Percentiles rank a stretch among this genome's conserved stretches.
Evolutionary conservation across 2,888 invertebrate genomes (phyloP).

Genomic region (Pycnomerus fuliginosus): DNA sequence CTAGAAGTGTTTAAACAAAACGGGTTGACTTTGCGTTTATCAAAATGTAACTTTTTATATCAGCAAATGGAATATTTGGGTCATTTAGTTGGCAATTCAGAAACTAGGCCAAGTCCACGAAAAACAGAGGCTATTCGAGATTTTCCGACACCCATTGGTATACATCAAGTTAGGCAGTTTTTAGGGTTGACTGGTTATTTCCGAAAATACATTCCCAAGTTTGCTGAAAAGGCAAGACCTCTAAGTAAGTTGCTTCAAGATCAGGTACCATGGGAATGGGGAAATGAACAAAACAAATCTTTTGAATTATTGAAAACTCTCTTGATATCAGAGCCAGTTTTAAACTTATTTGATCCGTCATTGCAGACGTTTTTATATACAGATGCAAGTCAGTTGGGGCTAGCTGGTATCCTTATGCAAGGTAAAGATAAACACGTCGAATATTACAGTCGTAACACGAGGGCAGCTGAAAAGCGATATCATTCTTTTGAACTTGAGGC

Average conservation of each 20-base stretch:
- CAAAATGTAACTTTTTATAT: not conserved
- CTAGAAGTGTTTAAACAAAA: not conserved
- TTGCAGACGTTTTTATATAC: slow-evolving; percentile 7
- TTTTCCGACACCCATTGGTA: not conserved
- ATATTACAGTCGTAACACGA: not conserved
- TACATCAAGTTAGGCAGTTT: slow-evolving; percentile 8
- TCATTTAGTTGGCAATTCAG: not conserved
- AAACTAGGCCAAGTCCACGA: not conserved
- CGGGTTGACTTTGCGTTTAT: not conserved
- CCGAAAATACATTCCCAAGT: slow-evolving; percentile 5
- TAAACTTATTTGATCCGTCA: slow-evolving; percentile 1
- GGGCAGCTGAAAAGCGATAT: slow-evolving; percentile 1
- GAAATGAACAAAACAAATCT: not conserved
- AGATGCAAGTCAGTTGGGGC: slow-evolving; percentile 26
- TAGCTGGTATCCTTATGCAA: slow-evolving; percentile 30
- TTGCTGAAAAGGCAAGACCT: not conserved
- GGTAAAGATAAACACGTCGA: not conserved
- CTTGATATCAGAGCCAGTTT: slow-evolving; percentile 7
- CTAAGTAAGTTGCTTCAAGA: not conserved
- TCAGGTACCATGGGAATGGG: not conserved
- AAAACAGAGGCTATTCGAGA: not conserved
- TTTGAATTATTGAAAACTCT: slow-evolving; percentile 2
- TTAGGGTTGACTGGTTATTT: slow-evolving; percentile 7
- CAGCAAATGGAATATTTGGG: slow-evolving; percentile 1
- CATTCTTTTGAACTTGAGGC: slow-evolving; percentile 1